These are phyloP conservation scores for Oenanthe oenanthe DNA, from an alignment of 2,113 vertebrate species.

Conservation along the genomic window DNA sequence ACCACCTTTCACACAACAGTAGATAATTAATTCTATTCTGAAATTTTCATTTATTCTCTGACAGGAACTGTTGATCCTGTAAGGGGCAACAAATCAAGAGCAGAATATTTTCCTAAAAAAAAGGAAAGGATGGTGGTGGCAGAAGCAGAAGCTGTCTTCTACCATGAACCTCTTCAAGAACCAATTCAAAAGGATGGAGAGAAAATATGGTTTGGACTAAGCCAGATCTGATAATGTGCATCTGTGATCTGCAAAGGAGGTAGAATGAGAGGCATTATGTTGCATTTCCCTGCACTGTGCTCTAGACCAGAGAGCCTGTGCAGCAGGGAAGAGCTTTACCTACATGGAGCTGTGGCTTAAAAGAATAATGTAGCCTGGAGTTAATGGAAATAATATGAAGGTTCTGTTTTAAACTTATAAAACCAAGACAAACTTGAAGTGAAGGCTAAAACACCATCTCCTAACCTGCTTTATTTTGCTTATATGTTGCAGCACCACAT, in stretches of 20 bases:
- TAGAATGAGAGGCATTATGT: background rate
- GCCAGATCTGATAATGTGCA: background rate
- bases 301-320: background rate
- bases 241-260: background rate
- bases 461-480: conserved; percentile 35
- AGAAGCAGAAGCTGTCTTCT: background rate
- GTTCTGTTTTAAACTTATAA: conserved; percentile 10
- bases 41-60: background rate
- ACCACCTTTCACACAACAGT: background rate
- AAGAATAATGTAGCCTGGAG: background rate
- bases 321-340: background rate
- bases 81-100: background rate
- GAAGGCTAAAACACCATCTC: conserved; percentile 23
- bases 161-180: background rate
- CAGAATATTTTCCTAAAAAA: background rate
- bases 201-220: background rate
- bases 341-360: background rate
- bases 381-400: conserved; percentile 16
- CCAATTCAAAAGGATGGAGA: background rate
- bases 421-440: conserved; percentile 38
- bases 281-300: background rate
- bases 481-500: conserved; percentile 18
- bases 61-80: background rate
- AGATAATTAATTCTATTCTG: background rate
- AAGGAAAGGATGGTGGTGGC: background rate